These are phyloP conservation scores for Leuctra nigra DNA, from an alignment of 2,888 invertebrate genomes.

Conservation along the genomic window DNA sequence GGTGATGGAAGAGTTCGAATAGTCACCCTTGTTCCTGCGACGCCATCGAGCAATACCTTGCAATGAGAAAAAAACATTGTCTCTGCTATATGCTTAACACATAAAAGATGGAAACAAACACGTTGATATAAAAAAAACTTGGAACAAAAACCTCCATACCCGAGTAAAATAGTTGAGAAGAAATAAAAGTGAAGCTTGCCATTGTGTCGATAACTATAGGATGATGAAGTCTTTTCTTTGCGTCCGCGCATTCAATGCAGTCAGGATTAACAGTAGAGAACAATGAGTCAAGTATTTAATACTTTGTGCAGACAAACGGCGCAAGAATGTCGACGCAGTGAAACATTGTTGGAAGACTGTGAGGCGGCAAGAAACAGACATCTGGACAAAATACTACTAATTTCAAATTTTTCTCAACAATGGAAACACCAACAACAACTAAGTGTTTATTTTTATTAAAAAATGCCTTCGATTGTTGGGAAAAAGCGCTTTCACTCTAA, in stretches of 20 bases:
- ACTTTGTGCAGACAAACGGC: background rate
- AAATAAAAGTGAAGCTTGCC: slow-evolving; percentile 20
- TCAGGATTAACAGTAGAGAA: background rate
- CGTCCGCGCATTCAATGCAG: slow-evolving; percentile 10
- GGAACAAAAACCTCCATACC: background rate
- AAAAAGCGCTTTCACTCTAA: too few species aligned
- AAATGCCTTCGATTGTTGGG: too few species aligned
- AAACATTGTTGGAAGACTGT: too few species aligned
- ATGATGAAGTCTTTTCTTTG: slow-evolving; percentile 28
- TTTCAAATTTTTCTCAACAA: too few species aligned
- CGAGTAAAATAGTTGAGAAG: background rate
- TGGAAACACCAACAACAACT: too few species aligned
- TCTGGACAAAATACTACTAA: too few species aligned
- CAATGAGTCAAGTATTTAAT: slow-evolving; percentile 9
- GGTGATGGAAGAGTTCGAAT: slow-evolving; percentile 27
- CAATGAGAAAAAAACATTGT: too few species aligned
- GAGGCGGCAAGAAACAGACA: too few species aligned
- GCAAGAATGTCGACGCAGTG: background rate
- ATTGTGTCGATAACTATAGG: slow-evolving; percentile 29
- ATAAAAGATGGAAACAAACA: slow-evolving; percentile 29
- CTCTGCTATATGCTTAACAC: slow-evolving; percentile 29
- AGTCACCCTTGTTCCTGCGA: slow-evolving; percentile 23
- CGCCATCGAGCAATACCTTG: slow-evolving; percentile 28
- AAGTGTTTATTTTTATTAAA: too few species aligned
- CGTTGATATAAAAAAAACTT: slow-evolving; percentile 20